A percentile compares a stretch with the other conserved stretches of the same genome.
Conservation (phyloP, 1,140 invertebrate species). For the Hypsibius dujardini region DNA sequence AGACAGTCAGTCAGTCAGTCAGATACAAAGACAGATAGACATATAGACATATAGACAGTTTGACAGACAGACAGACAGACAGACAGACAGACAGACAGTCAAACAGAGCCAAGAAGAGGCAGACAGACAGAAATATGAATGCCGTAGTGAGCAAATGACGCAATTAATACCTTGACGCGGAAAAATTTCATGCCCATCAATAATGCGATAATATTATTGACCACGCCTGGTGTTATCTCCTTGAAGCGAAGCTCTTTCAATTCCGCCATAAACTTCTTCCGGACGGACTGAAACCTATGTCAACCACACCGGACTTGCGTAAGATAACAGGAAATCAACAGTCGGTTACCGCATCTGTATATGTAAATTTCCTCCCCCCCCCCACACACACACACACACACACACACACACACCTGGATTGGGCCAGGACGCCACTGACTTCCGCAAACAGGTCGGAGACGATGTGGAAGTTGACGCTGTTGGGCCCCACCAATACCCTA, state of each 20-base stretch:
- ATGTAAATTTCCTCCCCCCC: too few species aligned
- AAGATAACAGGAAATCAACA: too few species aligned
- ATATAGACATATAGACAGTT: too few species aligned
- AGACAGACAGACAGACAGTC: background rate
- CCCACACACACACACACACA: too few species aligned
- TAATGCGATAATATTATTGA: slow-evolving; percentile 86
- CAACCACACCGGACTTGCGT: too few species aligned
- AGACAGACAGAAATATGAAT: too few species aligned
- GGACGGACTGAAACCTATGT: slow-evolving; percentile 71
- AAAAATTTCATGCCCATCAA: slow-evolving; percentile 99
- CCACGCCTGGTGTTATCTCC: slow-evolving; percentile 69
- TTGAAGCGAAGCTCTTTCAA: slow-evolving; percentile 68
- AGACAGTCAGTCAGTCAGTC: background rate
- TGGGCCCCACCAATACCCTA: slow-evolving; percentile 46
- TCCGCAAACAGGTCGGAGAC: slow-evolving; percentile 95
- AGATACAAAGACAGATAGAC: too few species aligned
- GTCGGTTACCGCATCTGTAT: too few species aligned
- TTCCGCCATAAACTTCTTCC: slow-evolving; percentile 78
- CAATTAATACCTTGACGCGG: slow-evolving; percentile 50
- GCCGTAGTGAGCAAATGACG: background rate
- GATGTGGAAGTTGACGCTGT: slow-evolving; percentile 82
- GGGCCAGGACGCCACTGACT: slow-evolving; percentile 90
- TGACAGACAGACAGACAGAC: too few species aligned
- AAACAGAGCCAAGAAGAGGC: too few species aligned
- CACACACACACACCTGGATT: slow-evolving; percentile 42